Base-by-base conservation (phyloP, 2,113 vertebrate genomes). In the Nicator chloris region DNA sequence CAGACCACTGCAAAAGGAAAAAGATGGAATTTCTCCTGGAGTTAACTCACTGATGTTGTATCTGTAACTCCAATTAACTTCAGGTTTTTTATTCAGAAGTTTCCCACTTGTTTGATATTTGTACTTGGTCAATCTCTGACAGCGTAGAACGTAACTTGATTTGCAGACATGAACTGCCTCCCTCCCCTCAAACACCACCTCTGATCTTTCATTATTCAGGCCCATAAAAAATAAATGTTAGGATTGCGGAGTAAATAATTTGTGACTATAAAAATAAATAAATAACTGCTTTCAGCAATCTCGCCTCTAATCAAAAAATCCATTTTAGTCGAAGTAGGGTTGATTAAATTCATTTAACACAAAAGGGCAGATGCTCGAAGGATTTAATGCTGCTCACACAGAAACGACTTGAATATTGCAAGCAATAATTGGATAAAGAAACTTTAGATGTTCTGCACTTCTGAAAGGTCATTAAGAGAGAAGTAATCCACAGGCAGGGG, bases 321-420 rank as follows among this genome's bases (percentile, higher is more conserved):
- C 30, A 54, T 85, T 96, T 90, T 78, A 51, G 30, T 47, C 76
- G 24, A 56, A 86, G 49, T 35, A 75, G 51, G 61, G 64, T 63
- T 96, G 91, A 95, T 93, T 89, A 92, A 95, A 83, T 86, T 92
- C 49, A 69, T 56, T 95, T 78, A 73, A 80, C 79, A 86, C 23
- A 57, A 88, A 92, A 82, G 40, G 39, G 71, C 64, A 82, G 68
- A 37, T 80, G 35, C 72, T 95, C 5, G 0, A 78, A 88, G 59
- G 23, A 59, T 86, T 71, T 88, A 61, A 76, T 33, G 5, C 16
- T 45, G 16, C 33, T 92, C 75, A 42, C 33, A 20, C 22, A 80
- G 79, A 68, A 94, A 76, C 6, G 10, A 57, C 87, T 92, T 49
- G 70, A 93, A 91, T 91, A 87, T 69, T 82, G 64, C 51, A 91